These are phyloP conservation scores for Cryptoblepharus egeriae DNA, from an alignment of 2,797 vertebrate genomes.

Conservation along the genomic window DNA sequence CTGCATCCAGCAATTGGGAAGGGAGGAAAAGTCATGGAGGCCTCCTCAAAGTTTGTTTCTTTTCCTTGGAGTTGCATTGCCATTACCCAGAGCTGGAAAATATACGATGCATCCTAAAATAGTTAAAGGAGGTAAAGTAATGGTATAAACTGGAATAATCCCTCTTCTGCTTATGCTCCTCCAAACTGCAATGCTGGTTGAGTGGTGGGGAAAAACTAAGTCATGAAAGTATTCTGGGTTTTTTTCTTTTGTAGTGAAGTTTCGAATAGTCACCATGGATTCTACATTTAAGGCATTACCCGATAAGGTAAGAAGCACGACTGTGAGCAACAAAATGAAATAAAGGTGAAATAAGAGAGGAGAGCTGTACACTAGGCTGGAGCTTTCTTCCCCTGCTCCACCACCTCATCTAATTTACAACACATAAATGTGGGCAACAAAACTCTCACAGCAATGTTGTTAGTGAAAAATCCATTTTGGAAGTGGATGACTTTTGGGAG, in stretches of 20 bases:
- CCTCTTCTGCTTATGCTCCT: background rate
- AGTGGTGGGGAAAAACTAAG: background rate
- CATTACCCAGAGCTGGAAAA: too few relatives aligned
- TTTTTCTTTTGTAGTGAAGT: slow-evolving; percentile 7
- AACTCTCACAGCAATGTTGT: background rate
- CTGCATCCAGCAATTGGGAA: too few relatives aligned
- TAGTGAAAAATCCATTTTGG: background rate
- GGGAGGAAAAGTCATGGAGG: too few relatives aligned
- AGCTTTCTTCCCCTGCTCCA: background rate
- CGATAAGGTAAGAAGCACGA: background rate
- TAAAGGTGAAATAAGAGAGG: background rate
- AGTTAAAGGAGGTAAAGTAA: background rate
- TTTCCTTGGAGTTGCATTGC: too few relatives aligned
- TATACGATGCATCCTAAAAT: too few relatives aligned
- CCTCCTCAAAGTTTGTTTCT: too few relatives aligned
- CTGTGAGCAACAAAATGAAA: background rate
- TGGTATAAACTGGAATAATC: background rate
- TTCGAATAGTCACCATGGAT: background rate
- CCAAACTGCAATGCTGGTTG: background rate
- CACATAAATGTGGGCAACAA: background rate
- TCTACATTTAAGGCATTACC: background rate
- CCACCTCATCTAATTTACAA: background rate
- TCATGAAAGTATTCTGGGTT: background rate
- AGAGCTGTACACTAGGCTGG: background rate
- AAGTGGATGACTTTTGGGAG: background rate